phyloP scores from a whole-genome alignment of 2,888 invertebrate genomes.

The Limnephilus rhombicus region DNA sequence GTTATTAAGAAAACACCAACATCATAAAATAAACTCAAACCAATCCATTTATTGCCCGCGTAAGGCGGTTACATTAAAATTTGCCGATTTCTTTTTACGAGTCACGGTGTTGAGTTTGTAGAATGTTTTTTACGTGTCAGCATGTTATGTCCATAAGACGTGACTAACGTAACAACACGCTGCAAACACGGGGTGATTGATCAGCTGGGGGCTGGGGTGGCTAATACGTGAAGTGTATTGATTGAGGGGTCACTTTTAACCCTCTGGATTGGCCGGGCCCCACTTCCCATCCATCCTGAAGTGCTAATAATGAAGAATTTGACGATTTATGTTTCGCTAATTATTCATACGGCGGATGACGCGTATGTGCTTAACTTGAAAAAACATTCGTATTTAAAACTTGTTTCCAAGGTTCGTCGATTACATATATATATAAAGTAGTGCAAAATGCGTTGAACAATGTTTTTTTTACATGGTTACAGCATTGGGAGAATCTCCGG shows the following conservation, averaged over 20 bases:
- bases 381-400: no score
- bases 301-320: background rate
- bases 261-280: background rate
- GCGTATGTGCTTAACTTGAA: background rate
- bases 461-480: no score
- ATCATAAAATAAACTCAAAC: background rate
- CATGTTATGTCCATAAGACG: conserved; percentile 40
- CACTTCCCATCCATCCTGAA: background rate
- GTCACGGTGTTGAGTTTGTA: conserved; percentile 1
- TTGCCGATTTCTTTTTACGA: background rate
- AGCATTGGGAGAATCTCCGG: no score
- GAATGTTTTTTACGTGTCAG: conserved; percentile 22
- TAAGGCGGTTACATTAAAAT: background rate
- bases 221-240: conserved; percentile 8
- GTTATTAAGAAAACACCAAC: background rate
- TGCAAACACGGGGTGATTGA: conserved; percentile 36
- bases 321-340: background rate
- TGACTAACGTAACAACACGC: conserved; percentile 32
- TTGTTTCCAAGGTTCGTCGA: no score
- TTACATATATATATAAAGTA: no score
- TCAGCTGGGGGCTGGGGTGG: conserved; percentile 3
- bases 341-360: background rate
- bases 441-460: no score
- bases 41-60: background rate
- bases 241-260: conserved; percentile 7